Evolutionary conservation across 2,113 vertebrate species (phyloP).

Genomic region (Sinocyclocheilus grahami): DNA sequence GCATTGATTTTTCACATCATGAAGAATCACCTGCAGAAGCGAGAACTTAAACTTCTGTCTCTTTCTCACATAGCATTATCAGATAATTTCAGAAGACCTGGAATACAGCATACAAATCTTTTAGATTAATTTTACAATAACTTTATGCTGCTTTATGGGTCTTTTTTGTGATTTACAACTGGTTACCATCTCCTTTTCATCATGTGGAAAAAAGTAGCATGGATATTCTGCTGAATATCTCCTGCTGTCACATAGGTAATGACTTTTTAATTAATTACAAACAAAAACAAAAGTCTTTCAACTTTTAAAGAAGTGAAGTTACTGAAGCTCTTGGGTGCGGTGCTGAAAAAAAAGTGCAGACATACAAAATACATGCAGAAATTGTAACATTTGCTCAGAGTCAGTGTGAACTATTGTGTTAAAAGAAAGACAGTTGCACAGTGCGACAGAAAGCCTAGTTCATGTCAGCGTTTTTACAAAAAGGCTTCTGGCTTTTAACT

Average conservation of each 20-base stretch:
- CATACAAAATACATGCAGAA: not conserved
- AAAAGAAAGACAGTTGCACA: not conserved
- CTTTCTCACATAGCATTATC: not conserved
- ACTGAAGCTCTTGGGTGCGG: not conserved
- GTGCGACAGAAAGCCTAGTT: slow-evolving; percentile 7
- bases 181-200: not conserved
- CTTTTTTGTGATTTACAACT: not conserved
- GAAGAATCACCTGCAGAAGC: not conserved
- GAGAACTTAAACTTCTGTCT: not conserved
- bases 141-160: not conserved
- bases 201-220: not conserved
- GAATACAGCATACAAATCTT: not conserved
- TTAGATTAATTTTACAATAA: not conserved
- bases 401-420: not conserved
- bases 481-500: slow-evolving; percentile 28
- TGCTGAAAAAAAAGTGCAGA: not conserved
- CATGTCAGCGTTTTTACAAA: slow-evolving; percentile 48
- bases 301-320: not conserved
- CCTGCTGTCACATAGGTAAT: not conserved
- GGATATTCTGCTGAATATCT: not conserved
- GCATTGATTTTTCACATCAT: not conserved
- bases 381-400: not conserved
- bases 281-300: not conserved
- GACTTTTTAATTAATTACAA: not conserved
- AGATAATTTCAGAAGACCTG: not conserved